These are phyloP conservation scores for Acronicta aceris DNA, from an alignment of 2,888 invertebrate species.

Conservation along the genomic window DNA sequence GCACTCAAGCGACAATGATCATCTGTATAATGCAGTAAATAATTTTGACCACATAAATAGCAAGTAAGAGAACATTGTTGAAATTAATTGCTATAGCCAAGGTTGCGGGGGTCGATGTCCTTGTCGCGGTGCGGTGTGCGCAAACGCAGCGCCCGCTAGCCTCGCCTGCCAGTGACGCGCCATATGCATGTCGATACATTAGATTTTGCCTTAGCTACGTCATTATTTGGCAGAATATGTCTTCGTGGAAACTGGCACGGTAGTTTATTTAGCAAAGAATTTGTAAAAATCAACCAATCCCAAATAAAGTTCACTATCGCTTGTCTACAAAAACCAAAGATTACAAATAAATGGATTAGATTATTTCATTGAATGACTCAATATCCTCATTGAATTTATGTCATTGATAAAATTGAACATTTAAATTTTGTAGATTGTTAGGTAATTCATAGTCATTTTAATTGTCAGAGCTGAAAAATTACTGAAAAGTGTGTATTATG, in stretches of 20 bases:
- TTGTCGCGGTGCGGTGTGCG: constrained; percentile 68
- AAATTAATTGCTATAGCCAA: constrained; percentile 82
- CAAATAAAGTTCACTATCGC: too few species aligned
- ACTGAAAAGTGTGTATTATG: too few species aligned
- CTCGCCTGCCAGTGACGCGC: constrained; percentile 47
- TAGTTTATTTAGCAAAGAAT: background rate
- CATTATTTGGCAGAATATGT: background rate
- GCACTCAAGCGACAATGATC: constrained; percentile 40
- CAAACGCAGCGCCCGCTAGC: constrained; percentile 58
- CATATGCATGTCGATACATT: constrained; percentile 23
- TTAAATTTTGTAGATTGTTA: background rate
- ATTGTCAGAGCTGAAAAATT: too few species aligned
- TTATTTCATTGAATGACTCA: background rate
- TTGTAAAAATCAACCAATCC: background rate
- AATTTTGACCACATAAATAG: constrained; percentile 62
- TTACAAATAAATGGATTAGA: too few species aligned
- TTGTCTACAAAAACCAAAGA: too few species aligned
- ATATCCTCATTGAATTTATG: background rate
- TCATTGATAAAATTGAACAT: background rate
- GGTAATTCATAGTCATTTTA: too few species aligned
- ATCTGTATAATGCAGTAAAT: constrained; percentile 52
- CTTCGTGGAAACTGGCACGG: background rate
- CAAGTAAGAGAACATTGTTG: constrained; percentile 74
- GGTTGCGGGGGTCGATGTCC: constrained; percentile 82
- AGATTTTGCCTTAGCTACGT: constrained; percentile 19